A percentile compares a stretch with the other conserved stretches of the same genome.
phyloP scores from a whole-genome alignment of 2,888 invertebrate species.

The Phania funesta region DNA sequence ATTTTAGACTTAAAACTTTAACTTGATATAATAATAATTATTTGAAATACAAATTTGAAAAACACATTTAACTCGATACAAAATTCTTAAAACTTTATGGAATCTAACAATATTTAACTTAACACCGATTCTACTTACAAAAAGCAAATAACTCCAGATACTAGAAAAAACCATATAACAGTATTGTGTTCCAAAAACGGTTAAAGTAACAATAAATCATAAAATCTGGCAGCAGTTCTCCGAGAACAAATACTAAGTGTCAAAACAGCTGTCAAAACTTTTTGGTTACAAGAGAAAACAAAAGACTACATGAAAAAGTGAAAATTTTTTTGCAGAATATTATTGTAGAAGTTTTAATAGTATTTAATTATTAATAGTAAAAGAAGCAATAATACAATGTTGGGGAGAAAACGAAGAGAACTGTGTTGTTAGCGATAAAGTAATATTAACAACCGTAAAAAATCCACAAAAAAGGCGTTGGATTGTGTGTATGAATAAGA shows the following conservation, averaged over 20 bases:
- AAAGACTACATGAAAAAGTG: constrained; percentile 52
- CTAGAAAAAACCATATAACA: no score
- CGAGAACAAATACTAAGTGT: not conserved
- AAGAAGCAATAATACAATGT: constrained; percentile 29
- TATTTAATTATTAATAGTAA: constrained; percentile 27
- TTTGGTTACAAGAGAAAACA: constrained; percentile 57
- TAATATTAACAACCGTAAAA: constrained; percentile 12
- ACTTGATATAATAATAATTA: no score
- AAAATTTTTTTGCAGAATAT: constrained; percentile 34
- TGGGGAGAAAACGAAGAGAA: constrained; percentile 32
- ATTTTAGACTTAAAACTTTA: no score
- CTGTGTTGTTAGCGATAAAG: constrained; percentile 7
- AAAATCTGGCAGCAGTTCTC: not conserved
- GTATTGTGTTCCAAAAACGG: no score
- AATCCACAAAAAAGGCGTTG: constrained; percentile 53
- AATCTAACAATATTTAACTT: no score
- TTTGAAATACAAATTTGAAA: no score
- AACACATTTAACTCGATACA: no score
- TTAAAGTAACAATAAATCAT: not conserved
- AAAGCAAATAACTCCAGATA: no score
- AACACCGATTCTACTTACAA: no score
- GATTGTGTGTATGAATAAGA: constrained; percentile 38
- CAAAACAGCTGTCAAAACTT: constrained; percentile 44
- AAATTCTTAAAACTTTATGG: no score
- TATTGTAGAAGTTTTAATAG: constrained; percentile 13